phyloP scores from a whole-genome alignment of 2,797 vertebrate species.

The Coranthus polyacanthus region DNA sequence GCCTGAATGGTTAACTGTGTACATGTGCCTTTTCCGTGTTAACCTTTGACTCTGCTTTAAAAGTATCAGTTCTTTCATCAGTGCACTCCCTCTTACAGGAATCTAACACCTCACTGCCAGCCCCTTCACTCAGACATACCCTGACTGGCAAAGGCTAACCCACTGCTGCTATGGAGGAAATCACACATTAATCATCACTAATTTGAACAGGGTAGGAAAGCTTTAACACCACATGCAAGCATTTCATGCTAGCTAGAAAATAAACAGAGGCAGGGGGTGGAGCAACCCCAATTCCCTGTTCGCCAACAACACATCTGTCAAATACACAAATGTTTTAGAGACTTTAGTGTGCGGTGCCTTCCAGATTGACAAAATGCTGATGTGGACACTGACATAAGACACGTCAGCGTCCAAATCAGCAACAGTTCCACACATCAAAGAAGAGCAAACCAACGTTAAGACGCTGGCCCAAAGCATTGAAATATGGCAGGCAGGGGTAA shows the following conservation, averaged over 20 bases:
- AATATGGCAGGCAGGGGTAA: conserved; percentile 16
- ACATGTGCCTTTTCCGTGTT: conserved; percentile 44
- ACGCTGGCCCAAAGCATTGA: conserved; percentile 11
- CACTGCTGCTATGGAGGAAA: conserved; percentile 54
- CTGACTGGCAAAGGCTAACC: conserved; percentile 42
- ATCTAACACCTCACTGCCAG: conserved; percentile 69
- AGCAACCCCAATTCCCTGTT: conserved; percentile 13
- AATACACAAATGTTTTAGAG: conserved; percentile 18
- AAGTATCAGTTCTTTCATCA: conserved; percentile 48
- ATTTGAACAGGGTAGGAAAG: conserved; percentile 10
- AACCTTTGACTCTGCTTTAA: conserved; percentile 60
- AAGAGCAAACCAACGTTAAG: conserved; percentile 5
- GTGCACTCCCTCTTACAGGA: conserved; percentile 58
- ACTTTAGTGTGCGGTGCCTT: not conserved
- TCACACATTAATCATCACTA: conserved; percentile 48
- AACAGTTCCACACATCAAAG: conserved; percentile 26
- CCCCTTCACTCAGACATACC: conserved; percentile 51
- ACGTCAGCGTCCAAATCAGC: conserved; percentile 14
- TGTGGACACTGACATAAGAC: conserved; percentile 18
- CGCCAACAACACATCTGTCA: not conserved
- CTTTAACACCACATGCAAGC: conserved; percentile 10
- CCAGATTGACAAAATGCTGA: conserved; percentile 25
- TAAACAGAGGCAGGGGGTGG: not conserved
- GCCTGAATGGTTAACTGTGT: conserved; percentile 43
- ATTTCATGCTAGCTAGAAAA: conserved; percentile 2